Base-by-base conservation (phyloP, 2,113 vertebrate species). In the Plecotus auritus region DNA sequence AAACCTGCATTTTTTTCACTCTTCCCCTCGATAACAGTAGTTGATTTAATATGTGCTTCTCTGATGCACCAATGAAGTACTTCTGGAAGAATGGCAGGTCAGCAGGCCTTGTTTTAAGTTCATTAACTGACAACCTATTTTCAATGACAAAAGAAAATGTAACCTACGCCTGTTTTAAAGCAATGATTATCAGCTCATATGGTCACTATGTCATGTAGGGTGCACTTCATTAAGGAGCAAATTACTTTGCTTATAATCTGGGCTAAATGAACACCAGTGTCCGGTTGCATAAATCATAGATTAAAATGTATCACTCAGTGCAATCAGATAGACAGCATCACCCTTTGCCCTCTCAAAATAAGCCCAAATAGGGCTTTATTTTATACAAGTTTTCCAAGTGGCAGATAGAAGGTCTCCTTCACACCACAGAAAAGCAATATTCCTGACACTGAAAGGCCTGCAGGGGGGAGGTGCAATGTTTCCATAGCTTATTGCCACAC, bases 171-270 rank as follows among this genome's bases (percentile, higher is more conserved):
- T 92, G 47, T 95, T 97, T 98, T 96, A 97, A 98, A 97, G 96
- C 92, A 37, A 92, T 56, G 90, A 97, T 97, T 97, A 97, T 98
- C 97, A 97, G 96, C 96, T 97, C 94, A 47, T 93, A 87, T 98
- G 98, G 98, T 97, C 94, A 97, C 54, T 98, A 97, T 97, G 97
- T 98, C 98, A 97, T 90, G 85, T 17, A 92, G 95, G 96, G 84
- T 96, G 92, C 96, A 98, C 97, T 98, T 98, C 98, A 98, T 98
- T 97, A 98, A 96, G 96, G 95, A 95, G 93, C 93, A 96, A 98
- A 97, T 98, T 98, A 98, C 97, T 97, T 96, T n/a, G 64, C 95
- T 97, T 72, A 96, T 98, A 98, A 98, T 97, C 91, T 91, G 95
- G 98, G 90, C 97, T 98, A 97, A 98, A 98, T 97, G 97, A 98